Evolutionary conservation across 2,113 vertebrate species (phyloP).

Genomic region (Oxyura jamaicensis): DNA sequence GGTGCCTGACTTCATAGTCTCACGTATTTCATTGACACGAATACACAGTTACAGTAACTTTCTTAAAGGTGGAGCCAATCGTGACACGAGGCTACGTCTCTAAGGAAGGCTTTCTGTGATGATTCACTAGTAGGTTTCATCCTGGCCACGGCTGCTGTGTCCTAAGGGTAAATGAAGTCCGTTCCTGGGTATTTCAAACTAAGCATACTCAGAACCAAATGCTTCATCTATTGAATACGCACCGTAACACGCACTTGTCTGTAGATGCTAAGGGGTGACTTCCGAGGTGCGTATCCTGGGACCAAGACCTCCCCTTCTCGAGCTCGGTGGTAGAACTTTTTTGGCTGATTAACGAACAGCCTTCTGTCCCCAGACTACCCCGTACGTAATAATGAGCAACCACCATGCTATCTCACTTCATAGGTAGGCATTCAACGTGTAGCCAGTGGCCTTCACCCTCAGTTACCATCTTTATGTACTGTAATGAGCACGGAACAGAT

Average conservation of each 20-base stretch:
- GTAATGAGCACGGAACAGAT: background rate
- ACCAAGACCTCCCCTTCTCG: background rate
- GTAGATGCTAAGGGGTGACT: background rate
- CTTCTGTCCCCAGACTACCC: background rate
- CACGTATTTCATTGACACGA: background rate
- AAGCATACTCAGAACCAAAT: background rate
- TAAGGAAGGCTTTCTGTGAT: background rate
- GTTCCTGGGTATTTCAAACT: background rate
- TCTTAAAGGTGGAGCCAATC: background rate
- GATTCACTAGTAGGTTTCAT: background rate
- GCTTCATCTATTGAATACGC: fast-evolving
- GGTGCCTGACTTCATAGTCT: background rate
- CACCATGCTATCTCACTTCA: fast-evolving
- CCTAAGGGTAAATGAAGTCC: background rate
- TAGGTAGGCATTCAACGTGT: background rate
- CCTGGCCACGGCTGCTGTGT: background rate
- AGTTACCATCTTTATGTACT: background rate
- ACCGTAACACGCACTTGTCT: background rate
- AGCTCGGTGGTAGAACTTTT: background rate
- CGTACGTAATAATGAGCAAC: fast-evolving
- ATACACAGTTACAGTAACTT: background rate
- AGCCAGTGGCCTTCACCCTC: background rate
- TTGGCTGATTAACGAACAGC: background rate
- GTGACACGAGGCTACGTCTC: background rate
- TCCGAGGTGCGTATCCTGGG: background rate